Evolutionary conservation across 2,888 invertebrate species (phyloP), one percentile per base, ranked within the genome.

Genomic region (Antheraea yamamai): DNA sequence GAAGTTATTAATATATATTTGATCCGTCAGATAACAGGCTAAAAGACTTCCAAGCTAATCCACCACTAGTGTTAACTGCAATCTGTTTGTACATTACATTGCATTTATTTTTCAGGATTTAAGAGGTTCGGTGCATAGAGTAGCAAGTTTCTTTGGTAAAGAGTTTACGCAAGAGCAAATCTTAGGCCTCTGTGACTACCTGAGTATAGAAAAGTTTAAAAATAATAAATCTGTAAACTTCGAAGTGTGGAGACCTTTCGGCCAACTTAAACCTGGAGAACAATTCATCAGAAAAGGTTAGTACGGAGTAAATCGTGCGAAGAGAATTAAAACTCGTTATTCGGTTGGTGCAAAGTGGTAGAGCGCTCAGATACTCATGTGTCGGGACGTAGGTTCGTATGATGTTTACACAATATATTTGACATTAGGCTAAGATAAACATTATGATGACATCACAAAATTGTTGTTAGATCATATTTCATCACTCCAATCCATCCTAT

Each of bases 181-280:
- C 0, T 82, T 89, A 0, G 87, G 88, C 30, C 89, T 98, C 12
- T 92, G 94, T 1, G 86, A 96, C 2, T 97, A 98, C 86, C 95
- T 98, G 77, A 94, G 96, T 80, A 97, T 98, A 78, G 94, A 96
- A 20, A 96, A 96, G 83, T 98, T 98, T 91, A 96, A 96, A 76
- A 93, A 95, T 7, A 98, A 98, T 89, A 94, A 95, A 39, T 96
- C 96, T 51, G 80, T 81, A 12, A 83, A 83, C 73, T 58, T 55
- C 1, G 76, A 78, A 14, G 76, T 74, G 0, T 1, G 78, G 66
- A 75, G 77, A 70, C 55, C 73, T 14, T 16, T 52, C 1, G 79
- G 80, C 4, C 35, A 79, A 1, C 66, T 79, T 2, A 52, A 76
- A 20, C 55, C 76, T 30, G 72, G 55, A 0, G 81, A 80, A 73